Percentiles rank a stretch among this genome's conserved stretches.
phyloP scores from a whole-genome alignment of 2,797 vertebrate species.

The Sebastes itinus region DNA sequence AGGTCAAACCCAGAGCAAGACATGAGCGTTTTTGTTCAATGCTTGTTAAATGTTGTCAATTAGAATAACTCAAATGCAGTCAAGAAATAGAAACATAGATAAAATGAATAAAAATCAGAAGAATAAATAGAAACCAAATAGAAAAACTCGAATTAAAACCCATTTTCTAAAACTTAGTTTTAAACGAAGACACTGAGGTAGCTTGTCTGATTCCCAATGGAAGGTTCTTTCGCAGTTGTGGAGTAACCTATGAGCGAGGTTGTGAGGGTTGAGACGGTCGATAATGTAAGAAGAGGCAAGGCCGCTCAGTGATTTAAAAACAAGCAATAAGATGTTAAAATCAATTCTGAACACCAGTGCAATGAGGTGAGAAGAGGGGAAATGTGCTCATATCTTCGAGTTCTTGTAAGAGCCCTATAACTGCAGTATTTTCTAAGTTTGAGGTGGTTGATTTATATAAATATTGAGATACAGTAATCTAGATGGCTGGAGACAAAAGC shows the following conservation, averaged over 20 bases:
- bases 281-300: not conserved
- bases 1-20: conserved; percentile 1
- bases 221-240: not conserved
- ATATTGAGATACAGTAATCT: not conserved
- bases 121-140: not conserved
- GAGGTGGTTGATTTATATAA: not conserved
- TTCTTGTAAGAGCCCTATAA: not conserved
- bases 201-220: not conserved
- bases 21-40: not conserved
- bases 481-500: not conserved
- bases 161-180: not conserved
- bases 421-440: not conserved
- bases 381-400: not conserved
- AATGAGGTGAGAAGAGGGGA: not conserved
- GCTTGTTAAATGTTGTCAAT: too few relatives aligned
- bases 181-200: not conserved
- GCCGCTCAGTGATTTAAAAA: not conserved
- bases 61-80: not conserved
- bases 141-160: not conserved
- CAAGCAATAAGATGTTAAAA: not conserved
- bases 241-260: not conserved
- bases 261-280: not conserved
- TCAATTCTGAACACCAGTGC: not conserved
- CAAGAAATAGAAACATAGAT: not conserved
- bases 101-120: not conserved